Percentiles rank a stretch among this genome's conserved stretches.
These are phyloP conservation scores for Ceratina japonica DNA, from an alignment of 1,140 invertebrate genomes.

Conservation along the genomic window DNA sequence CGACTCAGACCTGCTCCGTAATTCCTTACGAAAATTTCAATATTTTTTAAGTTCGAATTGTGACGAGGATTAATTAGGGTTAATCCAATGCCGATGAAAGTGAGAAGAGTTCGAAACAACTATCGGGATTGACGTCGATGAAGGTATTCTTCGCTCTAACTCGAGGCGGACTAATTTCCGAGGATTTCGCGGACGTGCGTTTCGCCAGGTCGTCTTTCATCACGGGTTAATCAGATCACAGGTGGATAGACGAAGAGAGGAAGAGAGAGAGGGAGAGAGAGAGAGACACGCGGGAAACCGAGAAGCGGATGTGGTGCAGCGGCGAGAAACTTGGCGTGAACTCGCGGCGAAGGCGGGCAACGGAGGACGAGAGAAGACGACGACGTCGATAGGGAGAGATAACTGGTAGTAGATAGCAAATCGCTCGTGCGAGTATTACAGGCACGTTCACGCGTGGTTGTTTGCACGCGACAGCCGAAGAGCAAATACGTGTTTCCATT, in stretches of 20 bases:
- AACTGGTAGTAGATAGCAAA: constrained; percentile 28
- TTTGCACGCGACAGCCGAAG: constrained; percentile 61
- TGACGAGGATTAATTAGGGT: too few species aligned
- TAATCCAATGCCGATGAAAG: not conserved
- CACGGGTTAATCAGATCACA: constrained; percentile 40
- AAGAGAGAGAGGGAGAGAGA: too few species aligned
- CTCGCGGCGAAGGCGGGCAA: not conserved
- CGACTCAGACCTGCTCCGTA: too few species aligned
- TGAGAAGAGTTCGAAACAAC: not conserved
- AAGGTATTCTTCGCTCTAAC: constrained; percentile 1
- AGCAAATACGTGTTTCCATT: constrained; percentile 69
- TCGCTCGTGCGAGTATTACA: constrained; percentile 48
- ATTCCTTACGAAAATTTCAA: too few species aligned
- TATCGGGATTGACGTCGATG: not conserved
- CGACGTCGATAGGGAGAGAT: constrained; percentile 32
- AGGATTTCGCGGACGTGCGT: constrained; percentile 14
- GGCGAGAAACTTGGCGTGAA: constrained; percentile 11
- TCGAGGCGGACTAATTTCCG: constrained; percentile 2
- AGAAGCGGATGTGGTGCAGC: not conserved
- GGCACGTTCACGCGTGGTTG: constrained; percentile 54
- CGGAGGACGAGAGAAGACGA: not conserved
- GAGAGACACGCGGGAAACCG: not conserved
- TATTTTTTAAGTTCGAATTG: too few species aligned
- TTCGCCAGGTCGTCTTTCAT: constrained; percentile 34
- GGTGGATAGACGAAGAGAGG: not conserved